Percentiles rank a stretch among this genome's conserved stretches.
These are phyloP conservation scores for Drosophila pectinifera DNA, from an alignment of 1,140 invertebrate genomes.

Conservation along the genomic window DNA sequence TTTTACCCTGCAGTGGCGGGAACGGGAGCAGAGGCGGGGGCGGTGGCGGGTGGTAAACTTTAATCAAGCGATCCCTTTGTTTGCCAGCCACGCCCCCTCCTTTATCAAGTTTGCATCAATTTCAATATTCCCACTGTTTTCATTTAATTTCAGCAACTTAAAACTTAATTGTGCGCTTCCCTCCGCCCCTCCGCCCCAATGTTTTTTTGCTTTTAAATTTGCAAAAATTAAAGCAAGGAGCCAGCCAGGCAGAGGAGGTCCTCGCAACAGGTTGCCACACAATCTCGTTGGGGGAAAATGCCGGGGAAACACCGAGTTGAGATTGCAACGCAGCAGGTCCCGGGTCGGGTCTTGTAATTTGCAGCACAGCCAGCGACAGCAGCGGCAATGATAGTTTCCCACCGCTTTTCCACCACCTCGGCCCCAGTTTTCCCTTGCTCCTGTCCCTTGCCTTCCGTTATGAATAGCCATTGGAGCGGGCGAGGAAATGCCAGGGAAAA, in stretches of 20 bases:
- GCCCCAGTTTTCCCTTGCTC: background rate
- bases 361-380: conserved; percentile 67
- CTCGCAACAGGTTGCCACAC: conserved; percentile 76
- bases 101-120: conserved; percentile 81
- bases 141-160: conserved; percentile 82
- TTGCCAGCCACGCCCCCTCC: conserved; percentile 43
- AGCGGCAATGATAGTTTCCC: conserved; percentile 74
- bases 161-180: conserved; percentile 82
- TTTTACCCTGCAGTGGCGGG: conserved; percentile 16
- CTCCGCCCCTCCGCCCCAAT: background rate
- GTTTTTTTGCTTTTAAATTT: conserved; percentile 69
- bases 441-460: conserved; percentile 47
- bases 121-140: conserved; percentile 83
- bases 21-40: too few species aligned
- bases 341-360: conserved; percentile 77
- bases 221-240: conserved; percentile 74
- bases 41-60: conserved; percentile 51
- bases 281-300: conserved; percentile 47
- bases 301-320: conserved; percentile 17
- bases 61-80: conserved; percentile 78
- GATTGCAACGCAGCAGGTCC: conserved; percentile 65
- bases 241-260: background rate
- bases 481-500: conserved; percentile 27
- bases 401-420: background rate
- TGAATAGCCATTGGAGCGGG: conserved; percentile 70